Conservation (phyloP, 1,140 invertebrate genomes). For the Nephila pilipes region DNA sequence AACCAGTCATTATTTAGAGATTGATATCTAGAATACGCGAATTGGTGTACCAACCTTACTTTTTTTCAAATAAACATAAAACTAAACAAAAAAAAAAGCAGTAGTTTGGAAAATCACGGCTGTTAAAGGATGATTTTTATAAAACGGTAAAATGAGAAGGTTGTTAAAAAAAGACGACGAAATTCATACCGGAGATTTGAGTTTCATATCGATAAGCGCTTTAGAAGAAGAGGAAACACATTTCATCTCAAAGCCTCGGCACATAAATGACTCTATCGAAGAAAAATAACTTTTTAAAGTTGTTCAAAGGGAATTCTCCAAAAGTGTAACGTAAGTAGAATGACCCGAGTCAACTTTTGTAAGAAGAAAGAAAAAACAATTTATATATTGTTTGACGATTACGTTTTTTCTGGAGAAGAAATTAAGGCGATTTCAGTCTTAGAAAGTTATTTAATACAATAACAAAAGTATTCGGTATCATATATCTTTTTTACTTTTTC, state of each 20-base stretch:
- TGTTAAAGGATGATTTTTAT: constrained; percentile 1
- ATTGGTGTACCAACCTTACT: not conserved
- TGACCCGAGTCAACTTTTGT: not conserved
- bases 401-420: not conserved
- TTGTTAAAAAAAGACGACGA: not conserved
- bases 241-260: not conserved
- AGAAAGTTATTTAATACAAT: not conserved
- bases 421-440: not conserved
- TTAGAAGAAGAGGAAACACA: not conserved
- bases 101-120: not conserved
- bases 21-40: not conserved
- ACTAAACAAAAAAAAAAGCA: not conserved
- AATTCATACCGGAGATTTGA: not conserved
- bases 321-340: not conserved
- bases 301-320: not conserved
- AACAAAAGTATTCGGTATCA: not conserved
- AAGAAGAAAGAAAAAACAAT: not conserved
- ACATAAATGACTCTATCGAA: not conserved
- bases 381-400: not conserved
- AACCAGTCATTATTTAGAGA: not conserved
- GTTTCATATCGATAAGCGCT: constrained; percentile 5
- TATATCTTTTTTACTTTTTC: too few species aligned
- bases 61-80: not conserved
- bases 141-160: not conserved
- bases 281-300: constrained; percentile 3